Conservation (phyloP, 2,888 invertebrate species). For the Drepanosiphum platanoidis region DNA sequence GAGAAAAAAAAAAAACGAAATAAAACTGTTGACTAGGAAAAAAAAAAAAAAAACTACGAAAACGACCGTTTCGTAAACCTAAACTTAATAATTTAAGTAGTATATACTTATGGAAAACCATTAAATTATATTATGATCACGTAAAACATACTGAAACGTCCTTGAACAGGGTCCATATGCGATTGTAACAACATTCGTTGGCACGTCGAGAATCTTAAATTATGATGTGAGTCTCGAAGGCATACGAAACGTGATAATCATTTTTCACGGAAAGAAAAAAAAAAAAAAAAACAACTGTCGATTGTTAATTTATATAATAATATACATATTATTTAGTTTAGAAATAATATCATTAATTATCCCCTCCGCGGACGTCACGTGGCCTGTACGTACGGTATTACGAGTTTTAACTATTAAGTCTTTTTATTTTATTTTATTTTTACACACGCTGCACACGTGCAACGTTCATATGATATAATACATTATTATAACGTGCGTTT, state of each 20-base stretch:
- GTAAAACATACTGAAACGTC: conserved; percentile 8
- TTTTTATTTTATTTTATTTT: background rate
- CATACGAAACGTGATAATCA: conserved; percentile 14
- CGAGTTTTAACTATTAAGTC: background rate
- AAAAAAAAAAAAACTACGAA: background rate
- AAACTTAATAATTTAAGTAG: conserved; percentile 7
- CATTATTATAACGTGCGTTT: background rate
- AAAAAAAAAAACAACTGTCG: background rate
- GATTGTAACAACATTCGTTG: conserved; percentile 18
- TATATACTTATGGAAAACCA: conserved; percentile 11
- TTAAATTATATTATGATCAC: conserved; percentile 44
- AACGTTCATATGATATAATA: conserved; percentile 1
- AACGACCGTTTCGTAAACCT: background rate
- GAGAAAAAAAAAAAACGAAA: conserved; percentile 9
- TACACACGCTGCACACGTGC: background rate
- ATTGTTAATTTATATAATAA: background rate
- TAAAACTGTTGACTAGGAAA: conserved; percentile 24
- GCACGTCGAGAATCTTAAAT: conserved; percentile 28
- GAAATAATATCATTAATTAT: conserved; percentile 23
- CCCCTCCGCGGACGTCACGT: background rate
- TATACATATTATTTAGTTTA: background rate
- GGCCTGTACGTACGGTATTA: background rate
- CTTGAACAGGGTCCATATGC: background rate
- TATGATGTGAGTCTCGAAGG: background rate
- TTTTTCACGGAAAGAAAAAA: background rate